Base-by-base conservation (phyloP, 2,113 vertebrate species). In the Solea solea region DNA sequence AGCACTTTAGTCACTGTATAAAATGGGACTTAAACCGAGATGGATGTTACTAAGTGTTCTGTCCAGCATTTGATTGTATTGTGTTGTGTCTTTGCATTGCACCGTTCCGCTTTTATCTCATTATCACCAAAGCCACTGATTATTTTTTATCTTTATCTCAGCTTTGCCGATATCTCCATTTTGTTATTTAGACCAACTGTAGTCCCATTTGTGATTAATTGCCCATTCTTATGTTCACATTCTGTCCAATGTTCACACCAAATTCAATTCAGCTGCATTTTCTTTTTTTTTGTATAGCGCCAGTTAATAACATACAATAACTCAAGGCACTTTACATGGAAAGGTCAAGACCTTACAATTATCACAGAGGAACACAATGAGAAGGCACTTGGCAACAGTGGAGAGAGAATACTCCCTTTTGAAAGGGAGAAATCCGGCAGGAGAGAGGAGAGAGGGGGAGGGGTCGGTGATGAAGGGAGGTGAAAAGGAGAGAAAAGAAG, bases 51-150 rank as follows among this genome's bases (percentile, higher is more conserved):
- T 58, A 13, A 41, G 53, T 41, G 9, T 58, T 25, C 41, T 50
- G 42, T 12, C 34, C 16, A 7, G 8, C 50, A 13, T 34, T 4
- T 13, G n/a, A 5, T 27, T 4, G 7, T 10, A 5, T 27, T 4
- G 7, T 10, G 44, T 9, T 54, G 13, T 67, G 52, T 68, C 21
- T 55, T 11, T 70, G n/a, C 41, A 68, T 59, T 62, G 40, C 56
- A 7, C 27, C 8, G 7, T 0, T 64, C 34, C 34, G 14, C 40
- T 46, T 67, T 41, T 25, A 57, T 41, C 10, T 41, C 8, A 57
- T 55, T 13, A 40, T 13, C 6, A 4, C 41, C n/a, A 14, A 8
- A 60, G 34, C 34, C 34, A 34, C 34, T 34, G 3, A 34, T 34
- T 2, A 34, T 34, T 34, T 34, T 21, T 34, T 34, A 15, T 55